Evolutionary conservation across 2,797 vertebrate species (phyloP), one percentile per base, ranked within the genome.

Genomic region (Melanotaenia pygmaea): DNA sequence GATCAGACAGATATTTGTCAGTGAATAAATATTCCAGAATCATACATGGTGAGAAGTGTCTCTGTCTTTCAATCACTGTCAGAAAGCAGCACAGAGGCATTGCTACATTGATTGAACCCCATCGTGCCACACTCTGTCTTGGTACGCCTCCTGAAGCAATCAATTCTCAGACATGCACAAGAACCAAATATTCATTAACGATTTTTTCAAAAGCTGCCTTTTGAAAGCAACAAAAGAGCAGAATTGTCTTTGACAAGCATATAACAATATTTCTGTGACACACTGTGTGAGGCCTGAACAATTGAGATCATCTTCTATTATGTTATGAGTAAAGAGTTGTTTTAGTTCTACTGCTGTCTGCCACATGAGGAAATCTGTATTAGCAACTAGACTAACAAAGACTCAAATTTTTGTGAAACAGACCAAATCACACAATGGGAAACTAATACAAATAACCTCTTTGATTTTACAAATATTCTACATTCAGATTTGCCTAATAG

Each of bases 51-150:
- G 73, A 82, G 70, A 86, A 80, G 83, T 71, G 79, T 87, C 90
- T 83, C 84, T 47, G 79, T 85, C 86, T 90, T 89, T 93, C 89
- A 84, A 88, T 94, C 92, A 91, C 86, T 93, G 94, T 91, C 92
- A 89, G 76, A 57, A 56, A 74, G 85, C 85, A 80, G 85, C 82
- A 54, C 76, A 70, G 88, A 84, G 64, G 76, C 79, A 59, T 62
- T 28, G 80, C 82, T 45, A 80, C 80, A 70, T 75, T 88, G 88
- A 92, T 83, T 83, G 79, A 91, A 84, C 70, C 80, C 84, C 85
- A 71, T 70, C 68, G 66, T 64, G 72, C 79, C 81, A 64, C 79
- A 70, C 79, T 85, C 76, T 60, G 81, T 87, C 86, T 85, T 88
- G 54, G 76, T 72, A 84, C 74, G 81, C 79, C 88, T 87, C 86